Base-by-base conservation (phyloP, 2,113 vertebrate genomes). In the Esox niger region DNA sequence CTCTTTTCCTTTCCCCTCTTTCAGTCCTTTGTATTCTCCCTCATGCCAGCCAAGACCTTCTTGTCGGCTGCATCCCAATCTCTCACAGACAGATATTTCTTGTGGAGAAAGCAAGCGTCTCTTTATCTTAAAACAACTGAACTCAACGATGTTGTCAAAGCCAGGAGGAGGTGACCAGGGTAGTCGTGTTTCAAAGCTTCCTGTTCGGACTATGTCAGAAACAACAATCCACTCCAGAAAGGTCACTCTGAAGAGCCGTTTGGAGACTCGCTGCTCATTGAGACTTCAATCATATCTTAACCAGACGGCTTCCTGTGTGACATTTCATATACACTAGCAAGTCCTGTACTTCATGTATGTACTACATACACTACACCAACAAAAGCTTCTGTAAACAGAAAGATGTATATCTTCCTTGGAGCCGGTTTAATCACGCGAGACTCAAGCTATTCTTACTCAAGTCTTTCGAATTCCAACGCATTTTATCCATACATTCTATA, bases 61-160 rank as follows among this genome's bases (percentile, higher is more conserved):
- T 80, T 83, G 80, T 77, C 9, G 71, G 79, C 69, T 78, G 64
- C 73, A 71, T 80, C 79, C 30, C 70, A 79, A 79, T 85, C 86
- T 82, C 70, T 75, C 69, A 63, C 61, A 26, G 6, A 20, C 75
- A 77, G 82, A 81, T 80, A 82, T 79, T 83, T 81, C 84, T 84
- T 84, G 72, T 27, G 0, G 61, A 79, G 83, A 74, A 79, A 83
- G 80, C 66, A 69, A 59, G 75, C 82, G 79, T 75, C 67, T 77
- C 81, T 84, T 87, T 86, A 86, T 88, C 82, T 80, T 29, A 47
- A 54, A 75, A 79, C 66, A 20, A 84, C 83, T 80, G 83, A 83
- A 85, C 82, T 87, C 80, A 81, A 68, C 61, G 55, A 77, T 79
- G 81, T 79, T 69, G 75, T 20, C 59, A 69, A n/a, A n/a, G n/a